These are phyloP conservation scores for Promerops cafer DNA, from an alignment of 2,113 vertebrate species.

Conservation along the genomic window DNA sequence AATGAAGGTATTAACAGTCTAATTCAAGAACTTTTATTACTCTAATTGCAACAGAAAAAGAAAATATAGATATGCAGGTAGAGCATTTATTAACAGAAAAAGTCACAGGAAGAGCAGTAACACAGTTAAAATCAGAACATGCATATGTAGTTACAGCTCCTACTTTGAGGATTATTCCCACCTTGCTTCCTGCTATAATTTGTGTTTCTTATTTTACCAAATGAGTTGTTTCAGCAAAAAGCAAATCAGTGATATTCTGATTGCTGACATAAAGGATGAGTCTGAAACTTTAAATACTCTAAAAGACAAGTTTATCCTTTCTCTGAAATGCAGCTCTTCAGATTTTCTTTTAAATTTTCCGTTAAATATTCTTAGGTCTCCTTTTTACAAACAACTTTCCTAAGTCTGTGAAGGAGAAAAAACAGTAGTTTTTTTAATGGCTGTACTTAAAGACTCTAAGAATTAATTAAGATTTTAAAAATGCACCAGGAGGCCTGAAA, in stretches of 20 bases:
- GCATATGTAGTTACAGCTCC: fast-evolving
- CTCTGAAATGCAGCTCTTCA: neutral
- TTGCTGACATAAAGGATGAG: neutral
- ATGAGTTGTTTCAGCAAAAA: neutral
- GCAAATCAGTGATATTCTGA: neutral
- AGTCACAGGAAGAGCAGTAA: neutral
- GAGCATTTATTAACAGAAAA: neutral
- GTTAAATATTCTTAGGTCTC: neutral
- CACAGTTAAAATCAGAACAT: neutral
- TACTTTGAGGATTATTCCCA: neutral
- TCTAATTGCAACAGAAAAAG: neutral
- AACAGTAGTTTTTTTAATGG: neutral
- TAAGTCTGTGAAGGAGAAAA: neutral
- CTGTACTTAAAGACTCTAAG: neutral
- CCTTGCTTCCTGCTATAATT: neutral
- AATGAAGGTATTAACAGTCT: neutral
- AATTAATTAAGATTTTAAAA: conserved; percentile 8
- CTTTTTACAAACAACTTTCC: neutral
- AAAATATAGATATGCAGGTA: neutral
- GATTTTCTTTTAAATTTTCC: neutral
- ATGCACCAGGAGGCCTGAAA: neutral
- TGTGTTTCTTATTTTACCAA: neutral
- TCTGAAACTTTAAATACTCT: neutral
- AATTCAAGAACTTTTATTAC: neutral
- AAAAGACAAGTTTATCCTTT: neutral